These are phyloP conservation scores for Drosophila teissieri DNA, from an alignment of 1,140 invertebrate genomes.

Conservation along the genomic window DNA sequence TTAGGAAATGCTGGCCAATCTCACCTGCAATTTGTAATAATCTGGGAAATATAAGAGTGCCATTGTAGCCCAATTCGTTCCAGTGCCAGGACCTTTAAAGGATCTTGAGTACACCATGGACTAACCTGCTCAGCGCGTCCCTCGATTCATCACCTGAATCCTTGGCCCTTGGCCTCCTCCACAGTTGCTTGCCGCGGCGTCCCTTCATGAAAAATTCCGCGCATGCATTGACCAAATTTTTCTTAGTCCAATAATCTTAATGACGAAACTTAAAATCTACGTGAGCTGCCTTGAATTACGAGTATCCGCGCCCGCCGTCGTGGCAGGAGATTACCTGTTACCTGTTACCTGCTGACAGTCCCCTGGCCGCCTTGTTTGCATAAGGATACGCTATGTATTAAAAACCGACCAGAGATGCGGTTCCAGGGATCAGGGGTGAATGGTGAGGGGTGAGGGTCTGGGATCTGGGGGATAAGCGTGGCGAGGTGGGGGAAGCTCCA, in stretches of 20 bases:
- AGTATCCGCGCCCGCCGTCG: constrained; percentile 38
- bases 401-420: constrained; percentile 52
- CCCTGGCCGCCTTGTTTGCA: constrained; percentile 56
- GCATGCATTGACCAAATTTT: constrained; percentile 72
- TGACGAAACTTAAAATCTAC: constrained; percentile 83
- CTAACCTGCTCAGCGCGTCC: constrained; percentile 17
- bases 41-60: neutral
- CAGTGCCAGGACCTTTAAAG: neutral
- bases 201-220: constrained; percentile 77
- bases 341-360: constrained; percentile 59
- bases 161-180: constrained; percentile 2
- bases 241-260: constrained; percentile 82
- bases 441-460: neutral
- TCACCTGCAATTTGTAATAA: neutral
- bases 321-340: constrained; percentile 72
- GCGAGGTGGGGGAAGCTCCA: neutral
- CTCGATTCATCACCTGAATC: constrained; percentile 30
- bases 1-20: too few relatives aligned
- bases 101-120: neutral
- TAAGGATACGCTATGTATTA: constrained; percentile 63
- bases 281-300: constrained; percentile 77
- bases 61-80: neutral
- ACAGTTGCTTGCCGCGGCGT: constrained; percentile 31
- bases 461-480: neutral
- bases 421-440: neutral